These are phyloP conservation scores for Ramphastos sulfuratus DNA, from an alignment of 2,113 vertebrate species.

Conservation along the genomic window DNA sequence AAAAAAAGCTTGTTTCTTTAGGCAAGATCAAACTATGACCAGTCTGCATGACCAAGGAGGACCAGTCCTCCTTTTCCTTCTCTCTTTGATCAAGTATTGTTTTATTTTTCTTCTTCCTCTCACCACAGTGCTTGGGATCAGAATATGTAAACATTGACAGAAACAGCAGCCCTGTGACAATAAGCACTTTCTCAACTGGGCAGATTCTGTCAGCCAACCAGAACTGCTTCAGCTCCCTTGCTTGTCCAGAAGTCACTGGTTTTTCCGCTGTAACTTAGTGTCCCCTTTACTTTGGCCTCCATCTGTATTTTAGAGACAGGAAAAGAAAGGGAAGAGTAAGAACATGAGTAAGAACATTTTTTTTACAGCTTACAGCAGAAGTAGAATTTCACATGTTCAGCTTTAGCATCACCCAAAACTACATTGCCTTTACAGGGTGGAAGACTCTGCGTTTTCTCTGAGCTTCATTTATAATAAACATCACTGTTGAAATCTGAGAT, in stretches of 20 bases:
- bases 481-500: not conserved
- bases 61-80: constrained; percentile 78
- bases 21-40: constrained; percentile 70
- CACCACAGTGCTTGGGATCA: constrained; percentile 87
- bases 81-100: constrained; percentile 81
- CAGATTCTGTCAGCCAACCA: constrained; percentile 76
- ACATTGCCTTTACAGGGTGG: not conserved
- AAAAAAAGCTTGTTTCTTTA: constrained; percentile 67
- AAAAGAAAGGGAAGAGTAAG: constrained; percentile 36
- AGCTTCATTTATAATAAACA: not conserved
- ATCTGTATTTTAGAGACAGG: constrained; percentile 79
- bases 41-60: constrained; percentile 73
- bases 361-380: not conserved
- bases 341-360: not conserved
- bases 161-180: constrained; percentile 83
- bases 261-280: constrained; percentile 92
- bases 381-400: not conserved
- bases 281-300: constrained; percentile 97
- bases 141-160: constrained; percentile 87
- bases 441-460: not conserved
- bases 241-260: constrained; percentile 86
- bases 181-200: constrained; percentile 77
- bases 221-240: constrained; percentile 72
- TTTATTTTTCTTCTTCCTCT: constrained; percentile 77
- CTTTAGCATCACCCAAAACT: not conserved